These are phyloP conservation scores for Lacanobia oleracea DNA, from an alignment of 2,888 invertebrate species.

Conservation along the genomic window DNA sequence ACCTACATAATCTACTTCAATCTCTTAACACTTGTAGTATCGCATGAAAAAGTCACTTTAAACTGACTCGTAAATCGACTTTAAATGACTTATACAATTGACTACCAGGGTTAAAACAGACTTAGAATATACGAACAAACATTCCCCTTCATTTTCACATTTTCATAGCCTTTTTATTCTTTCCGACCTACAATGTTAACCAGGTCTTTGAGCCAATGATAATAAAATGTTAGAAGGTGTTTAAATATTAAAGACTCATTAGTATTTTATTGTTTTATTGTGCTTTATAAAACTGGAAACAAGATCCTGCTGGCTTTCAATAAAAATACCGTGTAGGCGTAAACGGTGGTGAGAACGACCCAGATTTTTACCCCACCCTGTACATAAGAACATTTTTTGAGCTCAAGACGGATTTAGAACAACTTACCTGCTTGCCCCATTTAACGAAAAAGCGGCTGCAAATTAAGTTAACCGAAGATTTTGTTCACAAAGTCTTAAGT, in stretches of 20 bases:
- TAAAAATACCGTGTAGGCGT: conserved; percentile 16
- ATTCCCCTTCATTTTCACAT: conserved; percentile 19
- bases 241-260: conserved; percentile 24
- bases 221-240: conserved; percentile 28
- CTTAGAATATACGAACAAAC: conserved; percentile 11
- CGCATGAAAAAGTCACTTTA: conserved; percentile 26
- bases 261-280: conserved; percentile 50
- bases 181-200: conserved; percentile 42
- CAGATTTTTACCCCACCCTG: conserved; percentile 8
- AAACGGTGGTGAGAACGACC: conserved; percentile 1
- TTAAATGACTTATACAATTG: conserved; percentile 29
- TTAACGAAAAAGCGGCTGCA: conserved; percentile 51
- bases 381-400: not conserved
- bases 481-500: conserved; percentile 2
- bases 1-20: conserved; percentile 34
- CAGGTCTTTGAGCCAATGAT: conserved; percentile 44
- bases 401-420: conserved; percentile 57
- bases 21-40: conserved; percentile 31
- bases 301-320: conserved; percentile 1
- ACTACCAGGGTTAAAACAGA: conserved; percentile 19
- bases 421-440: conserved; percentile 40
- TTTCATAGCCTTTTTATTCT: conserved; percentile 33
- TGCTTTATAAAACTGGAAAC: conserved; percentile 44
- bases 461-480: conserved; percentile 53
- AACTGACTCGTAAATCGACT: conserved; percentile 35